Conservation (phyloP, 2,113 vertebrate genomes). For the Bufo bufo region DNA sequence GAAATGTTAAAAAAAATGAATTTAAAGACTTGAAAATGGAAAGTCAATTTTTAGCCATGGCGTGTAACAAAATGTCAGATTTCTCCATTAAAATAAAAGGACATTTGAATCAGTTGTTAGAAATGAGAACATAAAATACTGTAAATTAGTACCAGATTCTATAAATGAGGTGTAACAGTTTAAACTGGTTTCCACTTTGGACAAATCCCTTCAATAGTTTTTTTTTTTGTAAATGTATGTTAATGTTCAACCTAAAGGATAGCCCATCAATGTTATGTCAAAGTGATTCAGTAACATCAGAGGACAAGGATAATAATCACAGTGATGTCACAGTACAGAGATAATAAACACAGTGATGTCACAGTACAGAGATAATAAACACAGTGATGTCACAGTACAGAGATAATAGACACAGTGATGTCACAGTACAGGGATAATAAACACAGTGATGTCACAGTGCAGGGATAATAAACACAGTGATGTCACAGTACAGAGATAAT, state of each 20-base stretch:
- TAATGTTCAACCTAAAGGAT: too few species aligned
- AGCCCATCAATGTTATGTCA: neutral
- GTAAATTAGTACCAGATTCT: neutral
- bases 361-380: too few species aligned
- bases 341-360: too few species aligned
- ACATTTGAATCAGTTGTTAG: neutral
- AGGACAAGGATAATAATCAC: neutral
- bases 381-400: too few species aligned
- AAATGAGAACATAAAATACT: neutral
- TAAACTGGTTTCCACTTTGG: neutral
- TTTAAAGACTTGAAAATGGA: neutral
- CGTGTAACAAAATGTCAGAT: neutral
- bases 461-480: too few species aligned
- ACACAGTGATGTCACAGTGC: neutral
- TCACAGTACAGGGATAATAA: too few species aligned
- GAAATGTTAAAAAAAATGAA: conserved; percentile 19
- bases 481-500: too few species aligned
- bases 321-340: too few species aligned
- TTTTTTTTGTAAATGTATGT: neutral
- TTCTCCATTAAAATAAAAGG: neutral
- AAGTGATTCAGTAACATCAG: neutral
- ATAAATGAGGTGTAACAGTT: neutral
- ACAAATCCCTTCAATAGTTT: neutral
- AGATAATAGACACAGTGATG: too few species aligned
- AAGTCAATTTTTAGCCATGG: conserved; percentile 21